These are phyloP conservation scores for Urocolius indicus DNA, from an alignment of 2,113 vertebrate species.

Conservation along the genomic window DNA sequence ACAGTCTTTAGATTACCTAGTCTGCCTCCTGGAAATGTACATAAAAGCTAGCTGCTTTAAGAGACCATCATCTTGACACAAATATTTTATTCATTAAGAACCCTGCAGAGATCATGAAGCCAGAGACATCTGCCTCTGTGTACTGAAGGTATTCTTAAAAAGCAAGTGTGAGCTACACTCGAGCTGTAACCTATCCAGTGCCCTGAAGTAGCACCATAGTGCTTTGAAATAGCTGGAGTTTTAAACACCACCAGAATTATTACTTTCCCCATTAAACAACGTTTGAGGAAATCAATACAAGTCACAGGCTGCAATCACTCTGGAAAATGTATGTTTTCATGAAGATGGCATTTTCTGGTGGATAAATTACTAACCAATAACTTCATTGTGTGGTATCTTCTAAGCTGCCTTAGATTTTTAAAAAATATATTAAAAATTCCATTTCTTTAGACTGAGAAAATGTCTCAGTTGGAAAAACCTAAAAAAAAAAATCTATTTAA, in stretches of 20 bases:
- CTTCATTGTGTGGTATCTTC: background rate
- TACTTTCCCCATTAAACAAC: background rate
- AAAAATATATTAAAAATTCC: background rate
- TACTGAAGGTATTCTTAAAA: background rate
- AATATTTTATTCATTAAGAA: background rate
- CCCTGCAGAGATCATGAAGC: background rate
- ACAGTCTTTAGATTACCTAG: background rate
- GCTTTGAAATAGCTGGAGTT: background rate
- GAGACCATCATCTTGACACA: background rate
- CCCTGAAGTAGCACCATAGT: background rate
- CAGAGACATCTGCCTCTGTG: background rate
- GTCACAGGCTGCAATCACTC: background rate
- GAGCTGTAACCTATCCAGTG: fast-evolving
- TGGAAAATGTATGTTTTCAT: background rate
- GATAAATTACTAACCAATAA: background rate
- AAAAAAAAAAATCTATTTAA: background rate
- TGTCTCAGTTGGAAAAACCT: background rate
- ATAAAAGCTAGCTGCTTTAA: background rate
- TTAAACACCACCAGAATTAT: background rate
- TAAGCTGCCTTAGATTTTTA: background rate
- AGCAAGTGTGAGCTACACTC: background rate
- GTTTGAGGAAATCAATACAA: constrained; percentile 16
- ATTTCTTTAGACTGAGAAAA: background rate
- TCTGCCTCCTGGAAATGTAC: background rate
- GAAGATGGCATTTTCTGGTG: background rate